A percentile compares a stretch with the other conserved stretches of the same genome.
Conservation (phyloP, 2,888 invertebrate genomes). For the Athalia cordata region DNA sequence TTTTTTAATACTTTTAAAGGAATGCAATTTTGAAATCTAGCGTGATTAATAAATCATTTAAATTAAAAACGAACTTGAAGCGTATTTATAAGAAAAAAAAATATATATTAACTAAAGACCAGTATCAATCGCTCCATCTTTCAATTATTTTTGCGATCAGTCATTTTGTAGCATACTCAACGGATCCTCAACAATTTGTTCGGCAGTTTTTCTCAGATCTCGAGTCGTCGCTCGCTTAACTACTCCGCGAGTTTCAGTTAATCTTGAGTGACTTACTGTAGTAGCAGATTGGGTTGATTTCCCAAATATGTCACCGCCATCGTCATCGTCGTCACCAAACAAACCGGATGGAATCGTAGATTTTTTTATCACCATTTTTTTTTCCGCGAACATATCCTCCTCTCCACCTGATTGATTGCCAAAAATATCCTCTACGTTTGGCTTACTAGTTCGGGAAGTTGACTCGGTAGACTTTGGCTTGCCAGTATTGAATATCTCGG, state of each 20-base stretch:
- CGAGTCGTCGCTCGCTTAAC: conserved; percentile 64
- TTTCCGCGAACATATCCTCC: conserved; percentile 65
- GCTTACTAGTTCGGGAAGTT: conserved; percentile 1
- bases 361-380: conserved; percentile 52
- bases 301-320: conserved; percentile 60
- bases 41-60: conserved; percentile 2
- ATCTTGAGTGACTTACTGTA: conserved; percentile 34
- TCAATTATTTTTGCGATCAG: conserved; percentile 46
- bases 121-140: conserved; percentile 37
- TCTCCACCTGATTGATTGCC: conserved; percentile 65
- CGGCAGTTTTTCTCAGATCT: conserved; percentile 68
- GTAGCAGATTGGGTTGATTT: conserved; percentile 51
- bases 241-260: conserved; percentile 48
- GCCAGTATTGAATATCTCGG: conserved; percentile 19
- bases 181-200: conserved; percentile 69
- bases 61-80: conserved; percentile 7
- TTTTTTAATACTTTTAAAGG: conserved; percentile 32
- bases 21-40: conserved; percentile 41
- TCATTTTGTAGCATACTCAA: conserved; percentile 67
- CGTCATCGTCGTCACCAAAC: conserved; percentile 59
- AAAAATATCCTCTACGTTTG: conserved; percentile 63
- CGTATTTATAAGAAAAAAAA: background rate
- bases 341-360: conserved; percentile 51
- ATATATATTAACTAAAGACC: background rate
- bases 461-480: conserved; percentile 2